A percentile compares a stretch with the other conserved stretches of the same genome.
phyloP scores from a whole-genome alignment of 2,797 vertebrate genomes.

The Epinephelus awoara region DNA sequence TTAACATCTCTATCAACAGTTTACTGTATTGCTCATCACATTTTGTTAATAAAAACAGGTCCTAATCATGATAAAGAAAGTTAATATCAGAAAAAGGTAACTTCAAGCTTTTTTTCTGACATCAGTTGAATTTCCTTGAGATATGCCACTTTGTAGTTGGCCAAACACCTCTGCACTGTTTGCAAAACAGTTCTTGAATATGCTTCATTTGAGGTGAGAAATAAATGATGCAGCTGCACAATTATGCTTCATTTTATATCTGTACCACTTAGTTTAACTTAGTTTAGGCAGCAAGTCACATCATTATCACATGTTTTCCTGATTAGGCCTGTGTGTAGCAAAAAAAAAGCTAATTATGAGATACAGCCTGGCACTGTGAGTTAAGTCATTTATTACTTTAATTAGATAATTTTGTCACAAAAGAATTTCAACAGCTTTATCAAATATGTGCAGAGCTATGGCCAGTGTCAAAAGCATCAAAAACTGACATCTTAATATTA shows the following conservation, averaged over 20 bases:
- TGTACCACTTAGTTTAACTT: background rate
- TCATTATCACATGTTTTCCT: background rate
- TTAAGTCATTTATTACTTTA: background rate
- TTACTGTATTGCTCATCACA: background rate
- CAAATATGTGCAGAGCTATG: background rate
- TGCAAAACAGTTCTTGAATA: background rate
- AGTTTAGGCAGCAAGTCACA: background rate
- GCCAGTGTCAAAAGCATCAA: background rate
- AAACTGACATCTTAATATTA: background rate
- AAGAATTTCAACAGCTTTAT: background rate
- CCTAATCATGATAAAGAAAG: no score
- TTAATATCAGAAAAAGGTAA: no score
- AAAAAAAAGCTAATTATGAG: background rate
- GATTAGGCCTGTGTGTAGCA: background rate
- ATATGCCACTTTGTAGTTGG: no score
- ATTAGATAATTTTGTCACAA: conserved; percentile 2
- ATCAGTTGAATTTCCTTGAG: no score
- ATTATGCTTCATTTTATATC: background rate
- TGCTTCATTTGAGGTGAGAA: background rate
- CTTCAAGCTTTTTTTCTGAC: background rate
- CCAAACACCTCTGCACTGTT: background rate
- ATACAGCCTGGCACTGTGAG: background rate
- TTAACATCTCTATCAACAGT: background rate
- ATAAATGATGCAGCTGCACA: background rate
- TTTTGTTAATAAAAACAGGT: background rate